Evolutionary conservation across 2,113 vertebrate genomes (phyloP), one percentile per base, ranked within the genome.

Genomic region (Trematomus loennbergii): DNA sequence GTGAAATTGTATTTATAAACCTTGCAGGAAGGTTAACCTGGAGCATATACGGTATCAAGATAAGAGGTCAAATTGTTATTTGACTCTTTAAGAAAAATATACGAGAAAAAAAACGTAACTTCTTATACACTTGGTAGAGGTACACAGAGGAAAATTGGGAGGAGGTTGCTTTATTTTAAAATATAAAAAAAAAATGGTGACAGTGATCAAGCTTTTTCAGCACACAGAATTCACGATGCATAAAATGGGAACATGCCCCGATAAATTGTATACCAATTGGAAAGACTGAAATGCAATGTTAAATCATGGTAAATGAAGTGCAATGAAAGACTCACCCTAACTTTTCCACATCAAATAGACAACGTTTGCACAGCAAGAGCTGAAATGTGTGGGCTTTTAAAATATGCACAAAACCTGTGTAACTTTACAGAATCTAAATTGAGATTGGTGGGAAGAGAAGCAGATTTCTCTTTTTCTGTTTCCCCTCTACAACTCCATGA

Each of bases 401-500:
- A 85, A 83, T 86, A 87, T 74, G 81, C 75, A 88, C 68, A 71
- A 81, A 82, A 73, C 67, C 74, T 83, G 74, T 75, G 83, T 48
- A 76, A 69, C 66, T 76, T 86, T 80, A 49, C 40, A 79, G 65
- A 84, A 80, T 83, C 58, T 81, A 78, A 88, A 83, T 50, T 20
- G 80, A 76, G 68, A 65, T 72, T 49, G 40, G 80, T 83, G 76
- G 79, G 79, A 82, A 62, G 75, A 84, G 40, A 75, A 87, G 45
- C 58, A 59, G 29, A 78, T 62, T 43, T 53, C 50, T 64, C 15
- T 25, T 71, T 60, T 54, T 72, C 72, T 70, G 33, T 33, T 49
- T 76, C 33, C 69, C n/a, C 52, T 62, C 58, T 67, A 52, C 40
- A 57, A 29, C 67, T 72, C n/a, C 18, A 22, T 71, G 53, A 82